Percentiles rank a stretch among this genome's conserved stretches.
Evolutionary conservation across 2,113 vertebrate genomes (phyloP).

Genomic region (Marmota monax): DNA sequence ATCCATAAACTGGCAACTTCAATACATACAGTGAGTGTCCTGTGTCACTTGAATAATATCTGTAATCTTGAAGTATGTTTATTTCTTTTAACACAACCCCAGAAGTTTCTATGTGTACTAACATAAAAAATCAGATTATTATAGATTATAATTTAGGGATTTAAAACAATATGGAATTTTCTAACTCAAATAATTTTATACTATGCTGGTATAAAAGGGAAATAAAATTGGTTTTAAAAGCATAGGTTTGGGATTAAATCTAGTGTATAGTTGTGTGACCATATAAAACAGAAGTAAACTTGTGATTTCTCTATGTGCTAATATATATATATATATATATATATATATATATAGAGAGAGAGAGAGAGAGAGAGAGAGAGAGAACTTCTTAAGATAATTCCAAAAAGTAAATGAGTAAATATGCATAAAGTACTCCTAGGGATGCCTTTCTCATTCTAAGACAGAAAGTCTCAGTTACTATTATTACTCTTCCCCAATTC

Average conservation of each 20-base stretch:
- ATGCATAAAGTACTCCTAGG: background rate
- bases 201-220: accelerated
- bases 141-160: background rate
- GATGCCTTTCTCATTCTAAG: background rate
- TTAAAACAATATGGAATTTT: background rate
- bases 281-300: background rate
- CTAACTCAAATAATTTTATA: background rate
- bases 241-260: background rate
- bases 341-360: too few species aligned
- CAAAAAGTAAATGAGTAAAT: background rate
- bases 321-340: too few species aligned
- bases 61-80: background rate
- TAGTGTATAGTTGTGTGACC: background rate
- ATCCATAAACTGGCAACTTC: background rate
- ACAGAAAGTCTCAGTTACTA: background rate
- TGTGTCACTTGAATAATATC: background rate
- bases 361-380: too few species aligned
- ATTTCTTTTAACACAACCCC: background rate
- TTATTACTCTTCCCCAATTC: background rate
- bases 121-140: too few species aligned
- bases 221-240: background rate
- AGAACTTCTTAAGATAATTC: background rate
- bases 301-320: background rate
- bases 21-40: background rate
- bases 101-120: background rate